A percentile compares a stretch with the other conserved stretches of the same genome.
phyloP scores from a whole-genome alignment of 1,140 invertebrate genomes.

The Drosophila tristis region DNA sequence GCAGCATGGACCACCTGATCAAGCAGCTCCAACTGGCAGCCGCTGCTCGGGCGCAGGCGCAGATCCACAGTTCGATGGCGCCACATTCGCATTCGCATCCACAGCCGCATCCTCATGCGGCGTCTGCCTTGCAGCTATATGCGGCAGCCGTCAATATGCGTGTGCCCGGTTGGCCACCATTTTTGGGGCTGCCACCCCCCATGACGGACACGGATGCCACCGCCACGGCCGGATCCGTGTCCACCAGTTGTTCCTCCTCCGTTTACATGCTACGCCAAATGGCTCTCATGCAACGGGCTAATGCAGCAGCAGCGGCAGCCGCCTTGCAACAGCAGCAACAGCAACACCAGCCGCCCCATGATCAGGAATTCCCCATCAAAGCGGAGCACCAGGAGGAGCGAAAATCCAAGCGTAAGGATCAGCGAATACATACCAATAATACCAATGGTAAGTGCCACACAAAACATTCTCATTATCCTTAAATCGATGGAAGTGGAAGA shows the following conservation, averaged over 20 bases:
- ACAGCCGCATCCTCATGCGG: constrained; percentile 13
- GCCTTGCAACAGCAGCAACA: constrained; percentile 39
- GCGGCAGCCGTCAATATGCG: constrained; percentile 56
- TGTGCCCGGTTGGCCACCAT: constrained; percentile 57
- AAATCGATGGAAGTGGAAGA: too few species aligned
- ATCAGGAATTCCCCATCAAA: neutral
- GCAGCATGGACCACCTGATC: constrained; percentile 65
- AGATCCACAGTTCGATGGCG: constrained; percentile 10
- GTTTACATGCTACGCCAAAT: constrained; percentile 65
- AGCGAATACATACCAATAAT: too few species aligned
- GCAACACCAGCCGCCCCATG: constrained; percentile 12
- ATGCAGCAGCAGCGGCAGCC: constrained; percentile 44
- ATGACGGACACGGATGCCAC: neutral
- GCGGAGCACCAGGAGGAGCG: neutral
- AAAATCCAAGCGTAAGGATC: too few species aligned
- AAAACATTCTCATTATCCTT: too few species aligned
- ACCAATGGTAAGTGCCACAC: too few species aligned
- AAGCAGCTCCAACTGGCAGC: constrained; percentile 70
- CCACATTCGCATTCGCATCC: constrained; percentile 12
- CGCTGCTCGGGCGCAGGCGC: constrained; percentile 62
- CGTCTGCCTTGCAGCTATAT: constrained; percentile 60
- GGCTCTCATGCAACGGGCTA: constrained; percentile 69
- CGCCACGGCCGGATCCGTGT: neutral
- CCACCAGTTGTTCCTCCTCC: constrained; percentile 31
- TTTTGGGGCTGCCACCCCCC: constrained; percentile 21